Percentiles rank a stretch among this genome's conserved stretches.
Conservation (phyloP, 1,140 invertebrate species). For the Apocrypta bakeri region DNA sequence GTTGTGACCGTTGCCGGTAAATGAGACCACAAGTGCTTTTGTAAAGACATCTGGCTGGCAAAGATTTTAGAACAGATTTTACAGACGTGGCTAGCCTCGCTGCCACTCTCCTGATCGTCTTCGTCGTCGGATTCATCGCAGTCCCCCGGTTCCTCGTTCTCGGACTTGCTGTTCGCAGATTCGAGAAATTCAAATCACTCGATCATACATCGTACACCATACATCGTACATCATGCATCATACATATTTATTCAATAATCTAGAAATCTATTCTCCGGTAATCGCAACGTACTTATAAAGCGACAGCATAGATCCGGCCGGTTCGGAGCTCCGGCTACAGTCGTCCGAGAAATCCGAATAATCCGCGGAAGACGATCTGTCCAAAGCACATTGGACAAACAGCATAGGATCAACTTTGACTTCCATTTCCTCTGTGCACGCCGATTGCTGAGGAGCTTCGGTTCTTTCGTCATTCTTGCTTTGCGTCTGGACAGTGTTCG, state of each 20-base stretch:
- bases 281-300: slow-evolving; percentile 59
- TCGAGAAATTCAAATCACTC: slow-evolving; percentile 24
- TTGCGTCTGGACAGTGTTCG: slow-evolving; percentile 45
- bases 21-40: slow-evolving; percentile 78
- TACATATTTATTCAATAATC: too few relatives aligned
- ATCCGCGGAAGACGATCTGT: slow-evolving; percentile 65
- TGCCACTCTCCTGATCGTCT: slow-evolving; percentile 50
- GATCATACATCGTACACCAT: too few relatives aligned
- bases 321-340: slow-evolving; percentile 2
- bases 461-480: slow-evolving; percentile 69
- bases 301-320: slow-evolving; percentile 13
- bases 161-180: slow-evolving; percentile 33
- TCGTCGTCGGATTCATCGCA: slow-evolving; percentile 53
- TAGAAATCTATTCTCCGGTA: too few relatives aligned
- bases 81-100: slow-evolving; percentile 68
- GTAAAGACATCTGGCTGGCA: slow-evolving; percentile 73
- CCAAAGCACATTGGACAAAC: slow-evolving; percentile 74
- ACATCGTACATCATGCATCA: too few relatives aligned
- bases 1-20: slow-evolving; percentile 58
- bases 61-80: slow-evolving; percentile 74
- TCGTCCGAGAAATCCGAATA: slow-evolving; percentile 60
- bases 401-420: slow-evolving; percentile 78
- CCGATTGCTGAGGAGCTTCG: slow-evolving; percentile 44
- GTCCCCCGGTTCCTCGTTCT: slow-evolving; percentile 47
- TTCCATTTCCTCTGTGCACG: slow-evolving; percentile 76